A percentile compares a stretch with the other conserved stretches of the same genome.
These are phyloP conservation scores for Chaetura pelagica DNA, from an alignment of 2,113 vertebrate genomes.

Conservation along the genomic window DNA sequence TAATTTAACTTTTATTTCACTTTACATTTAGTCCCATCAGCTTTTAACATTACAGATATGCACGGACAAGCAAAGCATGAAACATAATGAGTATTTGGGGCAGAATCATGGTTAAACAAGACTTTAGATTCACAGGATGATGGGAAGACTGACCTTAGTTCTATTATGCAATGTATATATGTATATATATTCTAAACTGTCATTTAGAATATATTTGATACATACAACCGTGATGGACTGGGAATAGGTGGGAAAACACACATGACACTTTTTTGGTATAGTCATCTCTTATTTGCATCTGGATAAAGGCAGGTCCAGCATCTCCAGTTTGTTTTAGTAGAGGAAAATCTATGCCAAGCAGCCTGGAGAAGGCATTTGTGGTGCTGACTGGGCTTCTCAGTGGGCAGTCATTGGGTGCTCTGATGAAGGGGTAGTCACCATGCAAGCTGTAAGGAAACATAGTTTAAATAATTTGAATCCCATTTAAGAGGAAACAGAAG, in stretches of 20 bases:
- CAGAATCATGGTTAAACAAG: background rate
- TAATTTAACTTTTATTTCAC: background rate
- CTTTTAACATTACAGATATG: background rate
- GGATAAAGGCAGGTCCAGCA: background rate
- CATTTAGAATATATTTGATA: background rate
- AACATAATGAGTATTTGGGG: background rate
- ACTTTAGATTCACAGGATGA: background rate
- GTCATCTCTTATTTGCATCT: background rate
- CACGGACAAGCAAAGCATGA: too few species aligned
- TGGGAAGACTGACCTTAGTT: background rate
- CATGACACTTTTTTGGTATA: background rate
- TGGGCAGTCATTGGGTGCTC: rapidly evolving
- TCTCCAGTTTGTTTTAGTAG: background rate
- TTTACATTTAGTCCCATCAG: background rate
- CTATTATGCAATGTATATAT: background rate
- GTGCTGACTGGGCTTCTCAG: rapidly evolving
- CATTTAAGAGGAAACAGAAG: background rate
- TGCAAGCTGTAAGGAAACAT: background rate
- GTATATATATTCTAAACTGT: background rate
- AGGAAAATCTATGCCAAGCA: rapidly evolving
- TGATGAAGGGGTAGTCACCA: rapidly evolving
- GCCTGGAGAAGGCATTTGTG: too few species aligned
- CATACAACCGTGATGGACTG: rapidly evolving
- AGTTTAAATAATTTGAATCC: background rate
- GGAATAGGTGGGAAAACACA: background rate